phyloP scores from a whole-genome alignment of 2,888 invertebrate species.

The Heliconius sara region DNA sequence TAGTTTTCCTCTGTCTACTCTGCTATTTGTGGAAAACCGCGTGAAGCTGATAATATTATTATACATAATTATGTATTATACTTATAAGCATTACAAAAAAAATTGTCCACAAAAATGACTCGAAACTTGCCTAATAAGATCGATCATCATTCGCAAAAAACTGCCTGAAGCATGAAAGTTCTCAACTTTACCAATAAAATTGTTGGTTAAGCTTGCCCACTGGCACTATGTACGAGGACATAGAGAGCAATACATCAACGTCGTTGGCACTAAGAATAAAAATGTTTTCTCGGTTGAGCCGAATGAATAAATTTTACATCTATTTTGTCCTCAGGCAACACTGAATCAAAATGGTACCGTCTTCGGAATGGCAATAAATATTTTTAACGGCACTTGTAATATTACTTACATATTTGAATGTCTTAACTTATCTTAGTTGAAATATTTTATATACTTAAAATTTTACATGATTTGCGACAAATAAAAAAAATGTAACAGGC shows the following conservation, averaged over 20 bases:
- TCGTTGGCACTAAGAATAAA: constrained; percentile 55
- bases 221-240: constrained; percentile 47
- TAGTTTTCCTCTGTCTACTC: no score
- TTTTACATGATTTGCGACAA: no score
- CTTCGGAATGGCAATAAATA: constrained; percentile 38
- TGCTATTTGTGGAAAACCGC: no score
- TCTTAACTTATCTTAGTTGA: not conserved
- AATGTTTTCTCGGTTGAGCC: constrained; percentile 61
- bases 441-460: no score
- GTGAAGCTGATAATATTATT: no score
- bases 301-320: constrained; percentile 60
- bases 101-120: no score
- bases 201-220: constrained; percentile 16
- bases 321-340: constrained; percentile 53
- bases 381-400: constrained; percentile 29
- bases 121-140: no score
- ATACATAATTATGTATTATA: no score
- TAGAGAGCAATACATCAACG: constrained; percentile 66
- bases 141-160: not conserved
- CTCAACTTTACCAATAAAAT: constrained; percentile 15
- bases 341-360: constrained; percentile 34
- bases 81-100: no score
- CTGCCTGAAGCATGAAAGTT: not conserved
- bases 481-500: no score
- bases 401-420: constrained; percentile 1